These are phyloP conservation scores for Mellivora capensis DNA, from an alignment of 2,113 vertebrate genomes.

Conservation along the genomic window DNA sequence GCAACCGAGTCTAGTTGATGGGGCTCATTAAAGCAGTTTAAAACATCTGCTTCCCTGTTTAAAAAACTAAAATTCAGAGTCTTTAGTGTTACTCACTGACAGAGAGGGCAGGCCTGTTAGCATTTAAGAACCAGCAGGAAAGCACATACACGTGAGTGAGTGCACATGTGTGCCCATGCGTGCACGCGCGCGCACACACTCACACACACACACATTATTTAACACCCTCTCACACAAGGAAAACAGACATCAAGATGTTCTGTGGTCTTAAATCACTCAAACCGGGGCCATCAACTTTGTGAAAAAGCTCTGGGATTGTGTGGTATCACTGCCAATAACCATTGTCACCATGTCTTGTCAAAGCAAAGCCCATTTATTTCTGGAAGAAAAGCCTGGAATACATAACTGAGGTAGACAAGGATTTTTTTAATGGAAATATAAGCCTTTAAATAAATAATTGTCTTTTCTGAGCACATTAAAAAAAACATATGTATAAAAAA, in stretches of 20 bases:
- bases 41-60: conserved; percentile 60
- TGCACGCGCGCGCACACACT: not conserved
- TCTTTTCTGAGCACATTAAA: conserved; percentile 69
- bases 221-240: not conserved
- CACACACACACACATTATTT: not conserved
- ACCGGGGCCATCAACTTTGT: not conserved
- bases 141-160: not conserved
- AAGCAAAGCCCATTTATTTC: conserved; percentile 49
- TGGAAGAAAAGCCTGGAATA: conserved; percentile 21
- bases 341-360: conserved; percentile 29
- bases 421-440: conserved; percentile 48
- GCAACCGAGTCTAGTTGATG: conserved; percentile 38
- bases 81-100: conserved; percentile 26
- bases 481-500: conserved; percentile 58
- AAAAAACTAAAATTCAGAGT: conserved; percentile 19
- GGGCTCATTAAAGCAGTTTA: conserved; percentile 65
- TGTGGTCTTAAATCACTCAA: conserved; percentile 35
- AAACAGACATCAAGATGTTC: conserved; percentile 22
- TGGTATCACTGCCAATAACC: conserved; percentile 2
- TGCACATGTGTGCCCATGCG: rapidly evolving
- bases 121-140: not conserved
- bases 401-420: conserved; percentile 17
- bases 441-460: conserved; percentile 71
- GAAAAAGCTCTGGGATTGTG: conserved; percentile 32
- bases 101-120: not conserved